These are phyloP conservation scores for Phaedon cochleariae DNA, from an alignment of 2,888 invertebrate species.

Conservation along the genomic window DNA sequence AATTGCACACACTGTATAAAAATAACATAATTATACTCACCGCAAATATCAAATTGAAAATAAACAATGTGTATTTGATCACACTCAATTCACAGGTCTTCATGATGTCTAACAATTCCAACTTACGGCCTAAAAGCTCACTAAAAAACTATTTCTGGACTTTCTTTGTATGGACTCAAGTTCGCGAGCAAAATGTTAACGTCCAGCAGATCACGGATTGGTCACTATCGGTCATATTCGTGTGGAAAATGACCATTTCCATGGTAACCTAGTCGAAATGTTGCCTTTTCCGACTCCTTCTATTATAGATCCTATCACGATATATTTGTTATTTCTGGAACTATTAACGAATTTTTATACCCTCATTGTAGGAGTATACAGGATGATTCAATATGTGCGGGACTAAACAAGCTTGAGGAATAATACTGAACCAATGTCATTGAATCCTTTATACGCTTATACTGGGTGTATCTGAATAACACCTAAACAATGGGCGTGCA, in stretches of 20 bases:
- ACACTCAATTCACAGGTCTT: slow-evolving; percentile 69
- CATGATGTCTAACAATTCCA: slow-evolving; percentile 42
- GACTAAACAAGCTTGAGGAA: too few relatives aligned
- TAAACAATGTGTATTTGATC: slow-evolving; percentile 78
- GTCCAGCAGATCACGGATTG: neutral
- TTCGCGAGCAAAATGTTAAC: neutral
- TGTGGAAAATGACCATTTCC: slow-evolving; percentile 27
- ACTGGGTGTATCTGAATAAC: too few relatives aligned
- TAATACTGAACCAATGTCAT: too few relatives aligned
- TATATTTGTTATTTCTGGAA: slow-evolving; percentile 14
- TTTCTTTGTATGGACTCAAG: neutral
- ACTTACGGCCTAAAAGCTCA: neutral
- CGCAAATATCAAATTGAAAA: slow-evolving; percentile 79
- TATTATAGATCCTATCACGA: slow-evolving; percentile 22
- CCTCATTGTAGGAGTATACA: neutral
- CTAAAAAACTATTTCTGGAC: slow-evolving; percentile 20
- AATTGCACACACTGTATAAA: too few relatives aligned
- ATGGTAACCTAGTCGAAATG: slow-evolving; percentile 23
- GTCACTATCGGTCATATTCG: slow-evolving; percentile 15
- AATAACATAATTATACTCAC: too few relatives aligned
- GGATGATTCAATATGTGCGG: too few relatives aligned
- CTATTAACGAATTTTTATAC: slow-evolving; percentile 20
- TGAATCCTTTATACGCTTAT: too few relatives aligned
- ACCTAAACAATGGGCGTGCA: too few relatives aligned
- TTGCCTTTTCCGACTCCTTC: slow-evolving; percentile 1